Percentiles rank a stretch among this genome's conserved stretches.
phyloP scores from a whole-genome alignment of 2,113 vertebrate genomes.

The Ammodytes dubius region DNA sequence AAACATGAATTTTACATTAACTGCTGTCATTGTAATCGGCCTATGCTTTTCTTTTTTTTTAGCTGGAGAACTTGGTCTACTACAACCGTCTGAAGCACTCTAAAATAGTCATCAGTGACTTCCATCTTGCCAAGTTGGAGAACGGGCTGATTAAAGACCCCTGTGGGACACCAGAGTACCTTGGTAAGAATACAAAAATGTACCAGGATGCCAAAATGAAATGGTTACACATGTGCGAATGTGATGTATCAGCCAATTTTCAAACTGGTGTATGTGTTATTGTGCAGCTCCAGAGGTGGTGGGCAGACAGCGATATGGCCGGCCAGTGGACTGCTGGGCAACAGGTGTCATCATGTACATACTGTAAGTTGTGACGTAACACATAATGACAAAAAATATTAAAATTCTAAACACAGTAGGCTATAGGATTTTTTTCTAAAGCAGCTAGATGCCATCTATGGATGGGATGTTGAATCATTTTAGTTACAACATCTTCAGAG shows the following conservation, averaged over 20 bases:
- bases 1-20: slow-evolving; percentile 18
- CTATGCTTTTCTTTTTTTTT: slow-evolving; percentile 7
- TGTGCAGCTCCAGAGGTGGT: slow-evolving; percentile 95
- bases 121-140: slow-evolving; percentile 97
- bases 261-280: neutral
- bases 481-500: neutral
- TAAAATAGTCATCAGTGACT: slow-evolving; percentile 99
- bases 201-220: neutral
- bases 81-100: slow-evolving; percentile 98
- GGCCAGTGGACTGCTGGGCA: slow-evolving; percentile 98
- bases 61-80: slow-evolving; percentile 98
- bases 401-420: neutral
- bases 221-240: neutral
- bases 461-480: neutral
- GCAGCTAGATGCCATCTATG: too few relatives aligned
- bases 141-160: slow-evolving; percentile 98
- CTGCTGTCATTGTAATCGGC: slow-evolving; percentile 4
- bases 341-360: slow-evolving; percentile 99
- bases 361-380: slow-evolving; percentile 88
- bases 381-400: neutral
- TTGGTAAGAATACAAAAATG: slow-evolving; percentile 86
- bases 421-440: neutral
- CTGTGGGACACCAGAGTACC: slow-evolving; percentile 96
- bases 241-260: neutral
- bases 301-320: slow-evolving; percentile 95